These are phyloP conservation scores for Cyclophora albipunctata DNA, from an alignment of 2,888 invertebrate species.

Conservation along the genomic window DNA sequence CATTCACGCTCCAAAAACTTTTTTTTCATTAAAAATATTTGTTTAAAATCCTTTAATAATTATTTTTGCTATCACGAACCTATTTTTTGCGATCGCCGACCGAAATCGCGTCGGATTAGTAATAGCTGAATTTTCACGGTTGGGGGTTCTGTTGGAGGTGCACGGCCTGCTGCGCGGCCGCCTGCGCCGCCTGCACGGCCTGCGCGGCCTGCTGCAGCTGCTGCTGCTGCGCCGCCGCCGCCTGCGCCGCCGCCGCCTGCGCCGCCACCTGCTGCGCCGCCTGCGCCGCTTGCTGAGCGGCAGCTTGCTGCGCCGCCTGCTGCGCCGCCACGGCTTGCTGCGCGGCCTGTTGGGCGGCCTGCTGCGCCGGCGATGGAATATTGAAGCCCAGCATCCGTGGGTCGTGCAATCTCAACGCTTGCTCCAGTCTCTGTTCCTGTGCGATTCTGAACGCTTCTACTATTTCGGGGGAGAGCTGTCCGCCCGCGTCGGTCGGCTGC, in stretches of 20 bases:
- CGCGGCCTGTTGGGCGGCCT: constrained; percentile 58
- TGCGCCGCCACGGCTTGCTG: constrained; percentile 35
- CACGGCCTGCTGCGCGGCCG: constrained; percentile 71
- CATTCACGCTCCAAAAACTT: constrained; percentile 36
- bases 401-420: constrained; percentile 87
- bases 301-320: constrained; percentile 36
- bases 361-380: constrained; percentile 67
- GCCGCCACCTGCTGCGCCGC: constrained; percentile 46
- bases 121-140: constrained; percentile 88
- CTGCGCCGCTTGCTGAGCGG: constrained; percentile 30
- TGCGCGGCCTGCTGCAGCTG: constrained; percentile 47
- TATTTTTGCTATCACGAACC: constrained; percentile 34
- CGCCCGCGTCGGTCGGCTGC: constrained; percentile 56
- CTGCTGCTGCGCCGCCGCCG: constrained; percentile 46
- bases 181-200: constrained; percentile 53
- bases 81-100: constrained; percentile 29
- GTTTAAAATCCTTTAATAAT: constrained; percentile 9
- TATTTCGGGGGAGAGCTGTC: constrained; percentile 81
- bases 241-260: constrained; percentile 43
- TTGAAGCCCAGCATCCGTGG: constrained; percentile 87
- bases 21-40: constrained; percentile 19
- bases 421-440: constrained; percentile 87
- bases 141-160: constrained; percentile 74
- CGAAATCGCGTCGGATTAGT: constrained; percentile 79
- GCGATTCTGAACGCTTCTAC: constrained; percentile 82